Evolutionary conservation across 2,113 vertebrate species (phyloP), one percentile per base, ranked within the genome.

Genomic region (Upupa epops): DNA sequence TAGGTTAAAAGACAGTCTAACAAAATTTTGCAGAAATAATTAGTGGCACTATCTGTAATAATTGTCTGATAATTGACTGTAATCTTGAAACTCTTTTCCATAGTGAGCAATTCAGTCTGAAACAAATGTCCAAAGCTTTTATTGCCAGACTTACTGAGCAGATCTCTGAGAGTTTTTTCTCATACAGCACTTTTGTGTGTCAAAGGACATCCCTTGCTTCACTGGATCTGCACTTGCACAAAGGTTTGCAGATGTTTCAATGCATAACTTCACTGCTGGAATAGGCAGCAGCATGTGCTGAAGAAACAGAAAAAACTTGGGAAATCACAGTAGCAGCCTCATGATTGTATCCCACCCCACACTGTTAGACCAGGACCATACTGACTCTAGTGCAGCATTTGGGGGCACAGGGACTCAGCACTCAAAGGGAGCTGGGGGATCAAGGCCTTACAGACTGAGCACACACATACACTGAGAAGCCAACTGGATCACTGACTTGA

Each of bases 361-460:
- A 7, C 0, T 2, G 34, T 26, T 34, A 45, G 48, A 28, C 1
- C 2, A 8, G 32, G 52, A 79, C 20, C 5, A 18, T 2, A 0
- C 7, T 52, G 56, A 19, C 58, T 22, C 3, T 1, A 59, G 45
- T 1, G 9, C 19, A 25, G 20, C 34, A 2, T 26, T 69, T 58
- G 11, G 36, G 59, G 51, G 32, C 31, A 32, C 36, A 49, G 31
- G 11, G 9, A 10, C 8, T 86, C 4, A 1, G 42, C 28, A 79
- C 7, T 36, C 20, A 28, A 61, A 54, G 24, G 29, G 25, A 68
- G 18, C 22, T 46, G 60, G 4, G 18, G 17, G 18, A 63, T 34
- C 32, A 21, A 64, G 49, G 36, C 26, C n/a, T 40, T 36, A 52
- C 12, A 61, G 70, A 16, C 20, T 51, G 58, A 70, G 6, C 2